These are phyloP conservation scores for Drosophila sturtevanti DNA, from an alignment of 1,140 invertebrate species.

Conservation along the genomic window DNA sequence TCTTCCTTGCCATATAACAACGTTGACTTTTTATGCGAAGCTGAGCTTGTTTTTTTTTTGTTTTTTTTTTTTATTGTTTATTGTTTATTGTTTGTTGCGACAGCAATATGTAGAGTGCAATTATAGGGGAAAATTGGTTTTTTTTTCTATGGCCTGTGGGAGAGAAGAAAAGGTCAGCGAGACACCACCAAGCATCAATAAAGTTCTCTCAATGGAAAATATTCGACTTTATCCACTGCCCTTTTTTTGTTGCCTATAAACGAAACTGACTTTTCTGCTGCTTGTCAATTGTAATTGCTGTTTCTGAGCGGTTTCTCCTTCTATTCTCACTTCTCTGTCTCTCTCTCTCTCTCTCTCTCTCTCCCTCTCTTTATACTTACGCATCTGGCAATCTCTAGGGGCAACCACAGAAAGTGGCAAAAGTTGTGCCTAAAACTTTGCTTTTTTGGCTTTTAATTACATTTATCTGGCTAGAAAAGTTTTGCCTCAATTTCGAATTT, in stretches of 20 bases:
- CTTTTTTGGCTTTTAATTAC: conserved; percentile 74
- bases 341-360: neutral
- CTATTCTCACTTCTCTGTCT: neutral
- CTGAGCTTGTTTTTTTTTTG: conserved; percentile 65
- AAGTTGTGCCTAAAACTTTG: conserved; percentile 49
- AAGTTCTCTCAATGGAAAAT: neutral
- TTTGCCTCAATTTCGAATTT: conserved; percentile 53
- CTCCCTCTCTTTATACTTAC: neutral
- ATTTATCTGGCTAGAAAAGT: conserved; percentile 69
- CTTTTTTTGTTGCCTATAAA: conserved; percentile 48
- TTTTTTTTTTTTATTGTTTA: conserved; percentile 75
- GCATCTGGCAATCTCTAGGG: neutral
- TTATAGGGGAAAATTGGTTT: conserved; percentile 78
- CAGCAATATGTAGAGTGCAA: conserved; percentile 69
- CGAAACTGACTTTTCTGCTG: conserved; percentile 75
- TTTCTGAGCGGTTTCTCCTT: conserved; percentile 7
- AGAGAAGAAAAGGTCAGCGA: conserved; percentile 10
- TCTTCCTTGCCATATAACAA: neutral
- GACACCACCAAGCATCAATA: neutral
- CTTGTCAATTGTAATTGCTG: conserved; percentile 78
- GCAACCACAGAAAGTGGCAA: conserved; percentile 43
- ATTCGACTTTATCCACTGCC: conserved; percentile 65
- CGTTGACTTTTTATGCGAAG: conserved; percentile 69
- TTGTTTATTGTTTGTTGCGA: conserved; percentile 75
- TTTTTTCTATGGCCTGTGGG: conserved; percentile 33